Evolutionary conservation across 2,888 invertebrate genomes (phyloP), one percentile per base, ranked within the genome.

Genomic region (Drosophila prolongata): DNA sequence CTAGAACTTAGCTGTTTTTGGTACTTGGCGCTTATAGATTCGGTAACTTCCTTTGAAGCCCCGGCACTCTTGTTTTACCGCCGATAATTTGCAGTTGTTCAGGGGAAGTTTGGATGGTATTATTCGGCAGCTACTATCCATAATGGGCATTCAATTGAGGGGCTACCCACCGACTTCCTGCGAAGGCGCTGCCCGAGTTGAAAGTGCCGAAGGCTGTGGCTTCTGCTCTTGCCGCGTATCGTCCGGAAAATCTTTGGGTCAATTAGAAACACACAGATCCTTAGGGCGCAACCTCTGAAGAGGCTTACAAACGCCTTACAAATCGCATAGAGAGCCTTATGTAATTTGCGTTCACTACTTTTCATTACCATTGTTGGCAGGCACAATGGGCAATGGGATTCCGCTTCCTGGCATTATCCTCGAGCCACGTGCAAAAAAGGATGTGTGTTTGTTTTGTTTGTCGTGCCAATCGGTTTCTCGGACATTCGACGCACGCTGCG

Each of bases 241-340:
- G n/a, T 4, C 27, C 40, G 64, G 19, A 16, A 14, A 13, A n/a
- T 38, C 10, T 24, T 24, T 24, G 24, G 30, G 11, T 34, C 34
- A 87, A 83, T 83, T 82, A 82, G 88, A 85, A 79, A 72, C 27
- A 53, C 34, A 19, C 24, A 30, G 30, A 19, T 44, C 24, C 38
- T n/a, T 16, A 9, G 85, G 87, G 82, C 82, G 87, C 82, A 87
- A 84, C 87, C 81, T 83, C 88, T 83, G 83, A 85, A 83, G 88
- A 87, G 83, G 82, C 85, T 87, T 87, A 84, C 79, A 73, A 81
- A 84, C 82, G 85, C 86, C 85, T 75, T 59, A 66, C 64, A 16
- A 58, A 38, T 27, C 47, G 49, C 6, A 13, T 11, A 49, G 55
- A 46, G 58, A 49, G 57, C 84, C 88, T 83, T 83, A 83, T 87